These are phyloP conservation scores for Macropus fuliginosus DNA, from an alignment of 2,797 vertebrate species.

Conservation along the genomic window DNA sequence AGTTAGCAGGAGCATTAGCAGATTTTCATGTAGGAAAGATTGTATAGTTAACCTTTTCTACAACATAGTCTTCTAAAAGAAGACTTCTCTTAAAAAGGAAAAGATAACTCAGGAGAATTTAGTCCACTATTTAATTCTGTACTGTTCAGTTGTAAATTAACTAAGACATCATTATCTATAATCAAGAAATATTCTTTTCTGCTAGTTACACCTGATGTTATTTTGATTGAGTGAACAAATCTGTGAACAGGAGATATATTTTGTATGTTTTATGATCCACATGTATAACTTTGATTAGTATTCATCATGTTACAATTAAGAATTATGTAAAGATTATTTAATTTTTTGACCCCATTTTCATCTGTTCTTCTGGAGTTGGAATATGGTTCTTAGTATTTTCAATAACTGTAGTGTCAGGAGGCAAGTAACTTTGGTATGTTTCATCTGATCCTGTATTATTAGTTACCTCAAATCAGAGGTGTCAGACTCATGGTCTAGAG, in stretches of 20 bases:
- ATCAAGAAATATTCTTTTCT: neutral
- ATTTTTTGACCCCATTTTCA: neutral
- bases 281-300: neutral
- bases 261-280: neutral
- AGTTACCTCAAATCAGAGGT: neutral
- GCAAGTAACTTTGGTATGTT: neutral
- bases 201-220: neutral
- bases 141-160: neutral
- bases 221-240: neutral
- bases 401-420: neutral
- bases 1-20: neutral
- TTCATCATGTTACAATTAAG: neutral
- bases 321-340: neutral
- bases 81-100: neutral
- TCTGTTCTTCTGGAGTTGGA: neutral
- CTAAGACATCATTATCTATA: neutral
- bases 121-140: neutral
- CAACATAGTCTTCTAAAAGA: neutral
- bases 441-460: neutral
- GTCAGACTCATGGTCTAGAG: neutral
- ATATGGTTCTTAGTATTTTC: neutral
- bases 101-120: neutral
- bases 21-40: neutral
- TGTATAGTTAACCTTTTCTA: neutral
- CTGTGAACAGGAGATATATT: neutral